These are phyloP conservation scores for Sebastes reedi DNA, from an alignment of 2,797 vertebrate genomes.

Conservation along the genomic window DNA sequence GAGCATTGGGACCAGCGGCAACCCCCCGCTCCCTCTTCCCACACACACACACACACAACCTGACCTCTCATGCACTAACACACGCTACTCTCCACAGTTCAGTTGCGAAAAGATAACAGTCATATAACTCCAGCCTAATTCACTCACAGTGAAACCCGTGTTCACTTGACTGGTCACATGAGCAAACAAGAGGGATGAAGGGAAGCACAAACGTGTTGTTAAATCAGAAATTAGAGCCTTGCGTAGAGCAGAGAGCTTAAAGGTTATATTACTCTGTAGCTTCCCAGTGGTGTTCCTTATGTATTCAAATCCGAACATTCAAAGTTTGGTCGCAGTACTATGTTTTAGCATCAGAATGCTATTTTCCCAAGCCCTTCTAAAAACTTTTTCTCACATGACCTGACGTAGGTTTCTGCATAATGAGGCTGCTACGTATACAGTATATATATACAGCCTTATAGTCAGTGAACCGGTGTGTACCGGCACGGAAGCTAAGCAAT, in stretches of 20 bases:
- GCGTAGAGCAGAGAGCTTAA: background rate
- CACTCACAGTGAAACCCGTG: constrained; percentile 7
- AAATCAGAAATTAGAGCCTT: background rate
- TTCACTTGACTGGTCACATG: constrained; percentile 6
- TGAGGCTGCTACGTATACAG: background rate
- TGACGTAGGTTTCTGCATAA: background rate
- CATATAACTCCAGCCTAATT: constrained; percentile 24
- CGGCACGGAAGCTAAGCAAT: too few species aligned
- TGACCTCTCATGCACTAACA: constrained; percentile 37
- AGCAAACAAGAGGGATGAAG: background rate
- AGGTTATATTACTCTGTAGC: background rate
- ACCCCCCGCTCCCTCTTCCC: background rate
- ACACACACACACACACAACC: constrained; percentile 1
- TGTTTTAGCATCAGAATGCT: background rate
- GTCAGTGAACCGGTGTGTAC: background rate
- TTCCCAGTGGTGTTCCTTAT: background rate
- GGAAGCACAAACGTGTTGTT: background rate
- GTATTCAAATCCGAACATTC: background rate
- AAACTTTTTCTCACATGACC: background rate
- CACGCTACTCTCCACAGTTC: background rate
- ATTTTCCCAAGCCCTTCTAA: background rate
- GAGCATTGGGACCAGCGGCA: constrained; percentile 21
- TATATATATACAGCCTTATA: background rate
- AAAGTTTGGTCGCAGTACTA: background rate
- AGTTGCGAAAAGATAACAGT: constrained; percentile 14